These are phyloP conservation scores for Tenrec ecaudatus DNA, from an alignment of 2,113 vertebrate species.

Conservation along the genomic window DNA sequence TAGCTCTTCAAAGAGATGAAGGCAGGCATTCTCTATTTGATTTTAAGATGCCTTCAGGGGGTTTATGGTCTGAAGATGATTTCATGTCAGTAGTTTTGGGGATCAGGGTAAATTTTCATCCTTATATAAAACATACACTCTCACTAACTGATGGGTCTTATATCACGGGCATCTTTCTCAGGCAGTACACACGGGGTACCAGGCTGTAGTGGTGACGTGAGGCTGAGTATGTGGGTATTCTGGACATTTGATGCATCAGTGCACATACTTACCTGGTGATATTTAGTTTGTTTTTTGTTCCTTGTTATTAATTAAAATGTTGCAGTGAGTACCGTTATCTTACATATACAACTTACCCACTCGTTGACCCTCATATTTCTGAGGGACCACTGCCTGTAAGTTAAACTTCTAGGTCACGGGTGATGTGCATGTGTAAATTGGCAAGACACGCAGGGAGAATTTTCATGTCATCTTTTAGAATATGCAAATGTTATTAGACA, in stretches of 20 bases:
- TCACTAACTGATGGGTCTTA: not conserved
- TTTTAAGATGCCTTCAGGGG: too few species aligned
- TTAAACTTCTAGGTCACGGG: not conserved
- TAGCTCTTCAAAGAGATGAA: too few species aligned
- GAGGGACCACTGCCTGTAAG: not conserved
- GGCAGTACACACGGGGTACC: too few species aligned
- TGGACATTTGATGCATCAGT: accelerated
- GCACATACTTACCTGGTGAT: not conserved
- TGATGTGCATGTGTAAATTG: too few species aligned
- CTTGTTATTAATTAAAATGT: not conserved
- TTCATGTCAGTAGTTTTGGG: too few species aligned
- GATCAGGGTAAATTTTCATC: not conserved
- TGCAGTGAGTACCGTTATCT: not conserved
- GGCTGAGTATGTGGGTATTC: not conserved
- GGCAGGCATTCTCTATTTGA: too few species aligned
- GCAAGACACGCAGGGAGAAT: too few species aligned
- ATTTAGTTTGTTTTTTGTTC: not conserved
- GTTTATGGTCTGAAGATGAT: too few species aligned
- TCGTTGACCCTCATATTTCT: not conserved
- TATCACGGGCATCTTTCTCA: not conserved
- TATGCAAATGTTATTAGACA: too few species aligned
- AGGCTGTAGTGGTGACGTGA: not conserved
- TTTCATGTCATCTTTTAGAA: too few species aligned
- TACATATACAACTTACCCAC: not conserved
- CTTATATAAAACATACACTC: not conserved